phyloP scores from a whole-genome alignment of 2,888 invertebrate genomes.

The Drosophila anomalata region DNA sequence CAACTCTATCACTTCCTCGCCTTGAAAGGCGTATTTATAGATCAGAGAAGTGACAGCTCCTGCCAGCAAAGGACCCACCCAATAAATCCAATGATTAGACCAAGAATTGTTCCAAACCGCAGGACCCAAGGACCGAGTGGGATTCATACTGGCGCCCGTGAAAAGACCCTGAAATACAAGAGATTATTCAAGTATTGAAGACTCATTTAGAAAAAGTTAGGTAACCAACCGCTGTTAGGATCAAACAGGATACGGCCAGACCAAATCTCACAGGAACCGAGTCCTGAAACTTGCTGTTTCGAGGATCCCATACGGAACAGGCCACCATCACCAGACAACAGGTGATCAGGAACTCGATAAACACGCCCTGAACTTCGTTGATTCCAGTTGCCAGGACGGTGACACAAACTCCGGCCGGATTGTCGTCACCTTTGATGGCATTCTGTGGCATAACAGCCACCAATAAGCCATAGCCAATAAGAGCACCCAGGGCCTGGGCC shows the following conservation, averaged over 20 bases:
- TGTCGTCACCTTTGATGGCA: conserved; percentile 67
- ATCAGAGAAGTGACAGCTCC: conserved; percentile 82
- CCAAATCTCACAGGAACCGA: conserved; percentile 88
- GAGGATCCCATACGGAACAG: conserved; percentile 89
- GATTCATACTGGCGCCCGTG: conserved; percentile 90
- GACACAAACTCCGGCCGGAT: conserved; percentile 84
- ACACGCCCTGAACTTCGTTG: conserved; percentile 85
- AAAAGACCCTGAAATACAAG: conserved; percentile 55
- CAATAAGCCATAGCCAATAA: conserved; percentile 88
- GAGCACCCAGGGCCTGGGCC: conserved; percentile 88
- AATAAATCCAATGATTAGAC: conserved; percentile 89
- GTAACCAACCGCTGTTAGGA: conserved; percentile 86
- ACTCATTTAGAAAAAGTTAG: neutral
- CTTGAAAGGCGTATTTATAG: conserved; percentile 82
- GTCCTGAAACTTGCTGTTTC: conserved; percentile 87
- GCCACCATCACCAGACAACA: conserved; percentile 87
- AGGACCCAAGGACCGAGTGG: conserved; percentile 88
- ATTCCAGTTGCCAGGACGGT: conserved; percentile 86
- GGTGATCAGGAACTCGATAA: conserved; percentile 87
- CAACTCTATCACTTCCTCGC: conserved; percentile 58
- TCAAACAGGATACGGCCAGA: conserved; percentile 87
- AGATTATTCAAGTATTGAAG: neutral
- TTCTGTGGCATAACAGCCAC: conserved; percentile 85
- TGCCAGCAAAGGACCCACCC: conserved; percentile 87
- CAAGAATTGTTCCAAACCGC: conserved; percentile 88